Evolutionary conservation across 2,888 invertebrate species (phyloP).

Genomic region (Muschampia plurimacula): DNA sequence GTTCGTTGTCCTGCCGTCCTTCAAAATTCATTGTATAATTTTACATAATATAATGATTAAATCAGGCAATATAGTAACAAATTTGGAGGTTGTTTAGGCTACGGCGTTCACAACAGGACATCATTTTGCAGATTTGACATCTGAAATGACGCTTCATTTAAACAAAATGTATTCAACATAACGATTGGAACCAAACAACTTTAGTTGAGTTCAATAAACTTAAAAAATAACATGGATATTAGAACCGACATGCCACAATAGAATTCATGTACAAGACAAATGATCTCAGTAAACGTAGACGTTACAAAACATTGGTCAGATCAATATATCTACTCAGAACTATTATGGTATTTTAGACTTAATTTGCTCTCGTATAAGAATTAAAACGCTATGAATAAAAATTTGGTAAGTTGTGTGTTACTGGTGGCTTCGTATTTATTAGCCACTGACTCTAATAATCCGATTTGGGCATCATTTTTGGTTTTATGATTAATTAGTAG

Average conservation of each 20-base stretch:
- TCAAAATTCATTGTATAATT: conserved; percentile 18
- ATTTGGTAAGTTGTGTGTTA: conserved; percentile 11
- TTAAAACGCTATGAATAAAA: conserved; percentile 14
- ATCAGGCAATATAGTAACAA: conserved; percentile 18
- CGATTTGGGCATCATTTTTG: conserved; percentile 60
- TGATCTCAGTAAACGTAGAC: conserved; percentile 51
- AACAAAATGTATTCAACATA: conserved; percentile 41
- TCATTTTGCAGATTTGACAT: conserved; percentile 35
- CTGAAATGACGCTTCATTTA: conserved; percentile 12
- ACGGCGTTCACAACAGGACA: conserved; percentile 25
- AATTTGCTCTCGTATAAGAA: conserved; percentile 9
- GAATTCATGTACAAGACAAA: conserved; percentile 55
- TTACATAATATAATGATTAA: conserved; percentile 16
- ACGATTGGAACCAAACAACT: conserved; percentile 39
- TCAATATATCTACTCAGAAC: conserved; percentile 19
- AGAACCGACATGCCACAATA: conserved; percentile 50
- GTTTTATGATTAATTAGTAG: conserved; percentile 65
- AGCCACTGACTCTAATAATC: conserved; percentile 62
- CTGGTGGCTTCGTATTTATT: conserved; percentile 52
- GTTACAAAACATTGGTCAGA: conserved; percentile 42
- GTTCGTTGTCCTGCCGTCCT: conserved; percentile 19
- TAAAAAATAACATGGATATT: conserved; percentile 49
- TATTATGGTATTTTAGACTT: conserved; percentile 38
- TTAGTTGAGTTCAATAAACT: conserved; percentile 49
- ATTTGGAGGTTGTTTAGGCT: conserved; percentile 5